Percentiles rank a stretch among this genome's conserved stretches.
These are phyloP conservation scores for Peromyscus eremicus DNA, from an alignment of 2,797 vertebrate species.

Conservation along the genomic window DNA sequence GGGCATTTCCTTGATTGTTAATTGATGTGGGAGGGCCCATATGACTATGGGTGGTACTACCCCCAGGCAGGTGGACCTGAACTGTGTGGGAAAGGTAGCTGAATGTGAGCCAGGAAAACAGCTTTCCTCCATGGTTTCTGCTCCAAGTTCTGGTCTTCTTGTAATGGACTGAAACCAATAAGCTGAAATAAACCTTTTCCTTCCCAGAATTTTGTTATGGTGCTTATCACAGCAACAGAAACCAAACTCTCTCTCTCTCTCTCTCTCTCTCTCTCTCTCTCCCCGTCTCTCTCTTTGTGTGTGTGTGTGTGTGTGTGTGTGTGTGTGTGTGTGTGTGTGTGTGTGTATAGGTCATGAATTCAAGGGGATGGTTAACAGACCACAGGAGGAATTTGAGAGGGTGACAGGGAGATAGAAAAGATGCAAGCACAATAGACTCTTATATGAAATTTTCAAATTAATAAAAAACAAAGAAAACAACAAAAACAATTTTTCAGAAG, in stretches of 20 bases:
- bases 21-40: not conserved
- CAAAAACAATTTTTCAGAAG: not conserved
- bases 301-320: not conserved
- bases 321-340: not conserved
- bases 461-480: not conserved
- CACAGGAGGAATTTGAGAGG: not conserved
- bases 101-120: not conserved
- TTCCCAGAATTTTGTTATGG: not conserved
- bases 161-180: not conserved
- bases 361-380: not conserved
- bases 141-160: not conserved
- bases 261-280: too few relatives aligned
- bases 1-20: not conserved
- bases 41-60: too few relatives aligned
- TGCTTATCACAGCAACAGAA: not conserved
- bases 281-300: not conserved
- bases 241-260: too few relatives aligned
- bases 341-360: not conserved
- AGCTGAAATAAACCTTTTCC: not conserved
- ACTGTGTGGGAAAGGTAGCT: not conserved
- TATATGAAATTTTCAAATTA: not conserved
- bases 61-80: not conserved
- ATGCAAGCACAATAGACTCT: not conserved
- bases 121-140: not conserved
- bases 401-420: too few relatives aligned